These are phyloP conservation scores for Agrotis clavis DNA, from an alignment of 2,888 invertebrate species.

Conservation along the genomic window DNA sequence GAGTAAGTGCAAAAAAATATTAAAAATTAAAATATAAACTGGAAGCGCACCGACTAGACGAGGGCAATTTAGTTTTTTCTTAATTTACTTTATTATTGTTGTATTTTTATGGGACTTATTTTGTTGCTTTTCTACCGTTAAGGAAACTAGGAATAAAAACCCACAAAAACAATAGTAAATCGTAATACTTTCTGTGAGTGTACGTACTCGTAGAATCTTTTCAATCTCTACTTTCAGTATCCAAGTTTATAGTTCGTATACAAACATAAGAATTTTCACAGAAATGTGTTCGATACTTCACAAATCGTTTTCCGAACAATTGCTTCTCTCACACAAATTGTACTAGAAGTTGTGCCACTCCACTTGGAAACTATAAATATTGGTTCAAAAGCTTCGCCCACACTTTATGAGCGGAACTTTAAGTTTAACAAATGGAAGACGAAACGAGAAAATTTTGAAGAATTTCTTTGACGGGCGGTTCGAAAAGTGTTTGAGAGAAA, in stretches of 20 bases:
- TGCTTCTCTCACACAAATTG: slow-evolving; percentile 16
- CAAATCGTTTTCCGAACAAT: slow-evolving; percentile 26
- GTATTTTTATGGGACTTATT: no score
- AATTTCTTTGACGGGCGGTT: not conserved
- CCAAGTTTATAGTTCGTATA: not conserved
- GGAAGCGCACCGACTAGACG: no score
- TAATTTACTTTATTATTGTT: no score
- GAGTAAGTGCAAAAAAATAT: no score
- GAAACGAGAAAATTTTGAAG: not conserved
- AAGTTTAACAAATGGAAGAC: slow-evolving; percentile 13
- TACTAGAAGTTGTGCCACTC: slow-evolving; percentile 11
- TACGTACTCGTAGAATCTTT: no score
- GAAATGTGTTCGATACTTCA: slow-evolving; percentile 11
- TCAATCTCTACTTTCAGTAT: not conserved
- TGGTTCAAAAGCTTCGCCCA: slow-evolving; percentile 22
- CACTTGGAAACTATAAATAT: slow-evolving; percentile 46
- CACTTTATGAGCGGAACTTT: slow-evolving; percentile 12
- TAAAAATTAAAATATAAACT: no score
- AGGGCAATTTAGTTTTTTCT: no score
- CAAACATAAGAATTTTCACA: not conserved
- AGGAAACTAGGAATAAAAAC: no score
- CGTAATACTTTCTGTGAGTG: no score
- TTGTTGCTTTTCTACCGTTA: no score
- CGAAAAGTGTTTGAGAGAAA: not conserved
- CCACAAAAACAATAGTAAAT: no score